Percentiles rank a stretch among this genome's conserved stretches.
Evolutionary conservation across 1,140 invertebrate species (phyloP).

Genomic region (Brachionus asplanchnoidis): DNA sequence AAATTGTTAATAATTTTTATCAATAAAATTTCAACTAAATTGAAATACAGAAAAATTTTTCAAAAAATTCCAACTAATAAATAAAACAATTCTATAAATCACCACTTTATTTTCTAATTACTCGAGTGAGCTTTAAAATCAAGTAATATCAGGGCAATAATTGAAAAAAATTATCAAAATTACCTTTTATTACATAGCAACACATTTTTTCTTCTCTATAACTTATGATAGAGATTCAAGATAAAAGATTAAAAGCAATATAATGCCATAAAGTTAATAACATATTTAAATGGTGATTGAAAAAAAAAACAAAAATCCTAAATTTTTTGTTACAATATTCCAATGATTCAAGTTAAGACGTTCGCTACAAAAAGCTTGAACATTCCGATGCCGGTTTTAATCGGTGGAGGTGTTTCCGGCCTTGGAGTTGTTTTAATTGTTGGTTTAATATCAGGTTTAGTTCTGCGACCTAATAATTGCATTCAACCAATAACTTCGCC

Average conservation of each 20-base stretch:
- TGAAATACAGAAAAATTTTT: background rate
- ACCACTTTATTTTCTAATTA: background rate
- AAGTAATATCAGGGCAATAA: background rate
- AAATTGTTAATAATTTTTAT: slow-evolving; percentile 2
- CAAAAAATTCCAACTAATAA: background rate
- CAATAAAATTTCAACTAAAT: background rate
- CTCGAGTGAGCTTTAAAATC: background rate
- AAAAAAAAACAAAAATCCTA: background rate
- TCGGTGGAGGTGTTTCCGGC: background rate
- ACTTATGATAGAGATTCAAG: background rate
- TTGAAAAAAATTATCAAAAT: background rate
- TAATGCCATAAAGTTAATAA: background rate
- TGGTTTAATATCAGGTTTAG: slow-evolving; percentile 20
- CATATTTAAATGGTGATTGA: background rate
- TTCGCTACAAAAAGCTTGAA: background rate
- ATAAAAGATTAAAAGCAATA: background rate
- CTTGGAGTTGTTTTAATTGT: background rate
- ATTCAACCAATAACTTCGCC: background rate
- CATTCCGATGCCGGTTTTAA: background rate
- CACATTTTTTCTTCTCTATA: background rate
- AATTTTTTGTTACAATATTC: background rate
- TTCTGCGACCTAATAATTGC: slow-evolving; percentile 28
- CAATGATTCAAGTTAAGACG: background rate
- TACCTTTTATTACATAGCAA: background rate
- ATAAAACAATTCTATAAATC: background rate